phyloP scores from a whole-genome alignment of 2,888 invertebrate species.

The Escarpia spicata region DNA sequence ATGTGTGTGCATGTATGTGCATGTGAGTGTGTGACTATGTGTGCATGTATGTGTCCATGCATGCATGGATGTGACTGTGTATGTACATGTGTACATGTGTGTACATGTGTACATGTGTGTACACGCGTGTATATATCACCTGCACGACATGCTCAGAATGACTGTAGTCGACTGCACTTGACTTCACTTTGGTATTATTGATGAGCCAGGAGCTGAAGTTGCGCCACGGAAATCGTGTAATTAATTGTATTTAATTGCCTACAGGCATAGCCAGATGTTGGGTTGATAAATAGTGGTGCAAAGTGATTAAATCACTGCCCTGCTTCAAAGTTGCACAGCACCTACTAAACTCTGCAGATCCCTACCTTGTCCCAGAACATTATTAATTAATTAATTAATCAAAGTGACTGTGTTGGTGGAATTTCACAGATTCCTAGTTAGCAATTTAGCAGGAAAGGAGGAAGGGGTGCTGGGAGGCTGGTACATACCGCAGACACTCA shows the following conservation, averaged over 20 bases:
- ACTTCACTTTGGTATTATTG: not conserved
- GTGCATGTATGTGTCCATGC: no score
- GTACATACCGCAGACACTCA: no score
- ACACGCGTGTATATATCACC: not conserved
- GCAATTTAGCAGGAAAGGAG: no score
- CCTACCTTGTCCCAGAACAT: not conserved
- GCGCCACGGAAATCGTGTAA: not conserved
- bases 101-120: no score
- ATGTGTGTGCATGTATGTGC: no score
- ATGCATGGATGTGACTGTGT: not conserved
- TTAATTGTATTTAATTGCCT: slow-evolving; percentile 7
- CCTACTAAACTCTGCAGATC: not conserved
- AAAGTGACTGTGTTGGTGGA: not conserved
- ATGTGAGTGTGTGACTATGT: no score
- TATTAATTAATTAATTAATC: not conserved
- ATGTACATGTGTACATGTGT: not conserved
- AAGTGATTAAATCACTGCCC: not conserved
- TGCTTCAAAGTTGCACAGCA: not conserved
- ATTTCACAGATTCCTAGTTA: not conserved
- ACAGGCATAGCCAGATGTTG: not conserved
- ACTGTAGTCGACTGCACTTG: not conserved
- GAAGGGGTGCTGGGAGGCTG: no score
- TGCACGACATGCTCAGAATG: not conserved
- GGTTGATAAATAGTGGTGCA: not conserved
- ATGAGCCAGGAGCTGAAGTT: not conserved